Evolutionary conservation across 2,113 vertebrate genomes (phyloP).

Genomic region (Rana temporaria): DNA sequence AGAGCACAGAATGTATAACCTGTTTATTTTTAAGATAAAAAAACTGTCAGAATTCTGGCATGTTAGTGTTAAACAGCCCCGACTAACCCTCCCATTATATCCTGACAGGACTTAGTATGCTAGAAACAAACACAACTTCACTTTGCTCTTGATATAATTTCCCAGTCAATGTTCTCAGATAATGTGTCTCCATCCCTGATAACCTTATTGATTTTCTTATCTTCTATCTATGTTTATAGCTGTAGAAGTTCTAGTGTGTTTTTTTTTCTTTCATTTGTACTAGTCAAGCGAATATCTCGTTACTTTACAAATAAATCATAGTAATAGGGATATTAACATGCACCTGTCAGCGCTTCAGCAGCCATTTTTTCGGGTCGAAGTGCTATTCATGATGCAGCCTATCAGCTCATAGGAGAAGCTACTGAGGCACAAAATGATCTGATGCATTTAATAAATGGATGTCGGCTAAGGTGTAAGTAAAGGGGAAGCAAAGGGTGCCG

Average conservation of each 20-base stretch:
- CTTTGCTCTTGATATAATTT: constrained; percentile 45
- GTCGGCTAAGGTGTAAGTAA: too few species aligned
- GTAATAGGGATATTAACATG: neutral
- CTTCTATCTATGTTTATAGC: constrained; percentile 48
- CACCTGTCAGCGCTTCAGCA: neutral
- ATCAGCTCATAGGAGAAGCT: neutral
- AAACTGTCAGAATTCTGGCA: too few species aligned
- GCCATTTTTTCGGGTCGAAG: neutral
- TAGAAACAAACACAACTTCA: constrained; percentile 33
- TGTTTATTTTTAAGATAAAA: too few species aligned
- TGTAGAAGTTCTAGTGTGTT: constrained; percentile 29
- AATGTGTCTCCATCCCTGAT: constrained; percentile 44
- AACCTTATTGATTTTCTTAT: constrained; percentile 50
- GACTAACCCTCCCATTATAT: neutral
- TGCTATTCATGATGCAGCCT: neutral
- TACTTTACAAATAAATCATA: constrained; percentile 36
- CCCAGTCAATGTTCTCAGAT: constrained; percentile 44
- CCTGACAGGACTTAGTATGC: constrained; percentile 11
- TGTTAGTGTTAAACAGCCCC: neutral
- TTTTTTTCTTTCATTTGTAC: constrained; percentile 18
- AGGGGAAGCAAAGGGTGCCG: too few species aligned
- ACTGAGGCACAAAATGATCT: too few species aligned
- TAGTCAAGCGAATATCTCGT: constrained; percentile 18
- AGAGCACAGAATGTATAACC: too few species aligned
- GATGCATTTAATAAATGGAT: too few species aligned